These are phyloP conservation scores for Parauchenoglanis punctatus DNA, from an alignment of 2,797 vertebrate genomes.

Conservation along the genomic window DNA sequence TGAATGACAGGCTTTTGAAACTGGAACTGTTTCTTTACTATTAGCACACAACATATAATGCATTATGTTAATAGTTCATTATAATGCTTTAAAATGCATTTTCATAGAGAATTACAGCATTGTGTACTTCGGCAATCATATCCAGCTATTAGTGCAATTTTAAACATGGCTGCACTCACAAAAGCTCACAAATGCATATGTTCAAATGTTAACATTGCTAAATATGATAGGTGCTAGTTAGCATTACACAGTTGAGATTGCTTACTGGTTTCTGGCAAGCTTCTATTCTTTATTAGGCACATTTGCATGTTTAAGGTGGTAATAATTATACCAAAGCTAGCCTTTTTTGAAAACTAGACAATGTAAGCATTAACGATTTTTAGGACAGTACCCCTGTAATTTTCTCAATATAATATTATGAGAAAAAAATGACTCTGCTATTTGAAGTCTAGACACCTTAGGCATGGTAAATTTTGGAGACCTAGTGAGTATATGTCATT, in stretches of 20 bases:
- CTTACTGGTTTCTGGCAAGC: slow-evolving; percentile 5
- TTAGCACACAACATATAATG: no score
- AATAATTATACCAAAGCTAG: background rate
- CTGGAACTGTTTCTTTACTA: no score
- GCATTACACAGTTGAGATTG: background rate
- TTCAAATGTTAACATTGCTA: background rate
- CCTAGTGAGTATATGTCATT: background rate
- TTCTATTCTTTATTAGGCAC: background rate
- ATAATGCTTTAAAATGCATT: background rate
- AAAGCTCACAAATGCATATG: no score
- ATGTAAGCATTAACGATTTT: background rate
- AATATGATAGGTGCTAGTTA: background rate
- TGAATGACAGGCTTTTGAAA: no score
- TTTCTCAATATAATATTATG: background rate
- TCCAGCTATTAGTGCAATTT: no score
- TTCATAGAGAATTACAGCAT: background rate
- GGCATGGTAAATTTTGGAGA: background rate
- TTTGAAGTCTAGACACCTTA: background rate
- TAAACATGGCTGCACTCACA: no score
- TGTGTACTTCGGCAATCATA: background rate
- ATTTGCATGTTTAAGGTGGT: background rate
- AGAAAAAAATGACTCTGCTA: background rate
- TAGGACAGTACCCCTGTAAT: background rate
- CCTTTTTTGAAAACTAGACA: background rate
- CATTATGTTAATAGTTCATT: no score